Conservation (phyloP, 2,113 vertebrate species). For the Corydoras maculifer region DNA sequence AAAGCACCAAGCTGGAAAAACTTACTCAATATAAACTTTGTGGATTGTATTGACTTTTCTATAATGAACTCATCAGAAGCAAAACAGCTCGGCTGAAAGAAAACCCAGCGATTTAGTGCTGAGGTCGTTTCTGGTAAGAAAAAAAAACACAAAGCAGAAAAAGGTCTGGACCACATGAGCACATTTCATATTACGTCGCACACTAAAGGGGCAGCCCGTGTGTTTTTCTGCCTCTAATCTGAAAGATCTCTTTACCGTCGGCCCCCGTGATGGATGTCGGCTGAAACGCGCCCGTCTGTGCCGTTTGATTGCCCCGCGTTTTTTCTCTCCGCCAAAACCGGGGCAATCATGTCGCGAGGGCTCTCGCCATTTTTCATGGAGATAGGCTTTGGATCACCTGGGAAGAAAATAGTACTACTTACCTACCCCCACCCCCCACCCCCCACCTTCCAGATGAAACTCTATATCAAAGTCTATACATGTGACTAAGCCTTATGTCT, state of each 20-base stretch:
- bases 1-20: slow-evolving; percentile 9
- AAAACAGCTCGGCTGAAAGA: slow-evolving; percentile 22
- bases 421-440: slow-evolving; percentile 23
- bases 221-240: slow-evolving; percentile 42
- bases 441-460: not conserved
- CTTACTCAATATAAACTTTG: slow-evolving; percentile 29
- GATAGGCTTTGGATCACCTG: slow-evolving; percentile 63
- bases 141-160: not conserved
- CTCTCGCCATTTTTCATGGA: slow-evolving; percentile 57
- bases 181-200: slow-evolving; percentile 40
- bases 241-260: slow-evolving; percentile 35
- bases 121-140: slow-evolving; percentile 23
- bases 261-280: slow-evolving; percentile 41
- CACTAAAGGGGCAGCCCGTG: slow-evolving; percentile 30
- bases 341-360: slow-evolving; percentile 53
- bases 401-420: slow-evolving; percentile 61
- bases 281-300: slow-evolving; percentile 36
- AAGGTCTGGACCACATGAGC: slow-evolving; percentile 9
- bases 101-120: slow-evolving; percentile 1
- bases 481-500: too few species aligned
- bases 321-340: slow-evolving; percentile 40
- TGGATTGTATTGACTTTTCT: slow-evolving; percentile 26
- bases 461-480: too few species aligned
- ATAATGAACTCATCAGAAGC: slow-evolving; percentile 35
- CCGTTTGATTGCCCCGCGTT: slow-evolving; percentile 42